phyloP scores from a whole-genome alignment of 2,888 invertebrate genomes.

The Pheosia gnoma region DNA sequence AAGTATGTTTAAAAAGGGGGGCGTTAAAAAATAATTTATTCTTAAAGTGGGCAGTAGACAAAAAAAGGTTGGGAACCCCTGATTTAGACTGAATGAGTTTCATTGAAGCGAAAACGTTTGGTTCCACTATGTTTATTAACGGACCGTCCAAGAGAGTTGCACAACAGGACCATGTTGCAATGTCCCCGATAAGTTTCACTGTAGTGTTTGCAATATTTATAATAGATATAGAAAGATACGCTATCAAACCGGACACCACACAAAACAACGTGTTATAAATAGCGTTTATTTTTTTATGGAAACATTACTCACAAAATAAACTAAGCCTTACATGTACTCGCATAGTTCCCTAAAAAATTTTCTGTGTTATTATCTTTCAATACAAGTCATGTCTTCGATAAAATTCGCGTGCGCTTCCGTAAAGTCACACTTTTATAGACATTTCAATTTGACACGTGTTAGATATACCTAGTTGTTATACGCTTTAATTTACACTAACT shows the following conservation, averaged over 20 bases:
- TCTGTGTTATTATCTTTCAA: slow-evolving; percentile 8
- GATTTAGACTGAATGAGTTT: slow-evolving; percentile 24
- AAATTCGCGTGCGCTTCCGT: slow-evolving; percentile 12
- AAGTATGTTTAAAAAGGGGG: too few species aligned
- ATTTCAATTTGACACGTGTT: neutral
- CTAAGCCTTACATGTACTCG: neutral
- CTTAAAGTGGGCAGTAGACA: too few species aligned
- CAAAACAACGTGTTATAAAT: slow-evolving; percentile 13
- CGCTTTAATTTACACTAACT: too few species aligned
- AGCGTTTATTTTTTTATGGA: slow-evolving; percentile 20
- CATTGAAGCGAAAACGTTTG: slow-evolving; percentile 40
- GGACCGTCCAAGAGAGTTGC: slow-evolving; percentile 52
- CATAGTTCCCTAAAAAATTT: neutral
- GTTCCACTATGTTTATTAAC: slow-evolving; percentile 58
- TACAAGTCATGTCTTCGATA: slow-evolving; percentile 1
- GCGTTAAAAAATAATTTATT: too few species aligned
- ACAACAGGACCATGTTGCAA: slow-evolving; percentile 58
- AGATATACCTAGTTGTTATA: neutral
- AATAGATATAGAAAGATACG: slow-evolving; percentile 20
- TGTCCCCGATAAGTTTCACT: slow-evolving; percentile 46
- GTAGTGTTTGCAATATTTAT: slow-evolving; percentile 45
- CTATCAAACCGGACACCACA: slow-evolving; percentile 12
- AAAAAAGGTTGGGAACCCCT: too few species aligned
- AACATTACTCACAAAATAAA: slow-evolving; percentile 14
- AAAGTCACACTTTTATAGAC: slow-evolving; percentile 8